Conservation (phyloP, 2,888 invertebrate species). For the Leptinotarsa tumamoca region DNA sequence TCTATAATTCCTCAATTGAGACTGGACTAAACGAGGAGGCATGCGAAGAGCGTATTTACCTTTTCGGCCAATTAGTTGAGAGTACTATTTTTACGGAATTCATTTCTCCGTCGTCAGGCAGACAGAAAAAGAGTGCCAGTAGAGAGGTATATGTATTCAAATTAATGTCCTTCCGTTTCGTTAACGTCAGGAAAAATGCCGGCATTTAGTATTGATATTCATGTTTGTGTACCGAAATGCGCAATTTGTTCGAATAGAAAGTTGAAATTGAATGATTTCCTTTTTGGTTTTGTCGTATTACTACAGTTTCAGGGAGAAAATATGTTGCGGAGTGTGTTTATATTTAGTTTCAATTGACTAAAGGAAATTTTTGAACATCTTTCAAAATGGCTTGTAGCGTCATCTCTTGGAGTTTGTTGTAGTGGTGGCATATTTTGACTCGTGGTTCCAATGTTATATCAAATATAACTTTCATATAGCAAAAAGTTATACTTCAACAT, state of each 20-base stretch:
- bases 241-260: not conserved
- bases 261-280: not conserved
- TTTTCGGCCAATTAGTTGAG: constrained; percentile 45
- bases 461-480: too few species aligned
- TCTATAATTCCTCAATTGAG: not conserved
- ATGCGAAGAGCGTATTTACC: constrained; percentile 40
- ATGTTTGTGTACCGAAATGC: not conserved
- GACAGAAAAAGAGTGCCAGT: constrained; percentile 27
- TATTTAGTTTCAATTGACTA: too few species aligned
- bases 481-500: too few species aligned
- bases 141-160: constrained; percentile 19
- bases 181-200: not conserved
- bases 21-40: not conserved
- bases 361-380: too few species aligned
- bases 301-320: too few species aligned
- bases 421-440: too few species aligned
- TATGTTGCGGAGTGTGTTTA: too few species aligned
- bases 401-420: too few species aligned
- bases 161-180: constrained; percentile 24
- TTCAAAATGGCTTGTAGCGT: too few species aligned
- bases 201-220: not conserved
- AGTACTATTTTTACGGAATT: constrained; percentile 49
- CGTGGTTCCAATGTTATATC: too few species aligned
- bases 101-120: constrained; percentile 4
- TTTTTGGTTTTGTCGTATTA: too few species aligned